Conservation (phyloP, 1,140 invertebrate genomes). For the Drosophila equinoxialis region DNA sequence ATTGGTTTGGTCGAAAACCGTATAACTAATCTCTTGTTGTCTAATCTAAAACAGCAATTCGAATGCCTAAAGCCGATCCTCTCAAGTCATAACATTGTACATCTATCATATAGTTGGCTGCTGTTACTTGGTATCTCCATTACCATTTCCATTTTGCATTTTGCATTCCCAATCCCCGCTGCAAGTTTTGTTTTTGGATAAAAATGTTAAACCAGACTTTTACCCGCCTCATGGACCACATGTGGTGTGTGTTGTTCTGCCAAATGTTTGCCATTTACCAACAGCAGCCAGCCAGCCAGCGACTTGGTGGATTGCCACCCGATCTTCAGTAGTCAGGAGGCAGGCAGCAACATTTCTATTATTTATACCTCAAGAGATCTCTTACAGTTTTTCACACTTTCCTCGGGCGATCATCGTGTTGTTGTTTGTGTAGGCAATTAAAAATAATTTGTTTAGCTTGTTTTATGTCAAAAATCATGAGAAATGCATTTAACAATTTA, state of each 20-base stretch:
- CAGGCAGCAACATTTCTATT: constrained; percentile 70
- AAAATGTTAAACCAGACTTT: constrained; percentile 63
- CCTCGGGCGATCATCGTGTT: constrained; percentile 51
- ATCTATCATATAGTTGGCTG: not conserved
- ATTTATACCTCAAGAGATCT: constrained; percentile 68
- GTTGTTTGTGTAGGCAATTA: constrained; percentile 51
- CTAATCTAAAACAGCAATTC: constrained; percentile 10
- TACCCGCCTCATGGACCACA: constrained; percentile 59
- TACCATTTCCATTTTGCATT: not conserved
- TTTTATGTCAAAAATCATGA: constrained; percentile 72
- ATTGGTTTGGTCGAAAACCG: not conserved
- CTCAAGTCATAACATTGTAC: constrained; percentile 38
- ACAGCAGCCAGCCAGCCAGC: constrained; percentile 8
- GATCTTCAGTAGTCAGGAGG: constrained; percentile 45
- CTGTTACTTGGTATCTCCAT: not conserved
- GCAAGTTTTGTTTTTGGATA: constrained; percentile 50
- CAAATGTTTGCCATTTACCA: constrained; percentile 65
- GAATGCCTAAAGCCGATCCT: constrained; percentile 18
- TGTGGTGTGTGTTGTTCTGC: constrained; percentile 79
- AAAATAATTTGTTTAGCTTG: constrained; percentile 78
- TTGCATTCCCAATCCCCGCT: not conserved
- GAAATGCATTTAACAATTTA: constrained; percentile 63
- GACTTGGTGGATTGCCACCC: not conserved
- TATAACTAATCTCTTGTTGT: constrained; percentile 13
- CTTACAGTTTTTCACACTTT: constrained; percentile 75